Evolutionary conservation across 2,888 invertebrate genomes (phyloP).

Genomic region (Tetragnatha montana): DNA sequence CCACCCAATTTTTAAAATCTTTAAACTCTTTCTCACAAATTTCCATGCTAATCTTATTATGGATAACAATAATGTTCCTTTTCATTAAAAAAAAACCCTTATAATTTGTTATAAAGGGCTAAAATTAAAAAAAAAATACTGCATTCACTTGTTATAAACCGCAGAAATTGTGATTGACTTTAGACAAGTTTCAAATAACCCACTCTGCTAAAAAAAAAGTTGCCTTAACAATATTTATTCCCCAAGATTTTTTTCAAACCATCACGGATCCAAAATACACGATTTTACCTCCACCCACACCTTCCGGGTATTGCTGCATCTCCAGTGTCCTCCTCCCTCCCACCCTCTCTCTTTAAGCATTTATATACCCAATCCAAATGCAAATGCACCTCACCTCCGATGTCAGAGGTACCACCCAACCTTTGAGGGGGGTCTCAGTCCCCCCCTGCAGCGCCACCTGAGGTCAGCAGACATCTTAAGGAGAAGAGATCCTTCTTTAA

Average conservation of each 20-base stretch:
- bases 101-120: too few relatives aligned
- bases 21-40: too few relatives aligned
- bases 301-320: neutral
- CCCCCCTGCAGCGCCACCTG: conserved; percentile 53
- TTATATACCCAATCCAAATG: neutral
- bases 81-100: too few relatives aligned
- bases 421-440: conserved; percentile 13
- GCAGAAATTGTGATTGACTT: too few relatives aligned
- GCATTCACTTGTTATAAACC: too few relatives aligned
- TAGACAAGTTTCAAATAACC: too few relatives aligned
- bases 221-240: neutral
- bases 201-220: neutral
- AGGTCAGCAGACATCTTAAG: conserved; percentile 51
- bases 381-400: neutral
- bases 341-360: neutral
- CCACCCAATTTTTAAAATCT: too few relatives aligned
- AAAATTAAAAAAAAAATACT: too few relatives aligned
- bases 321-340: neutral
- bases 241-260: neutral
- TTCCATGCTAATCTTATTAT: too few relatives aligned
- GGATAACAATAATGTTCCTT: too few relatives aligned
- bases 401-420: conserved; percentile 13
- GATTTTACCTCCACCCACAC: neutral
- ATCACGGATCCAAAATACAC: neutral
- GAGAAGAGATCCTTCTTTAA: conserved; percentile 11